Conservation (phyloP, 2,113 vertebrate species). For the Rousettus leschenaultii region DNA sequence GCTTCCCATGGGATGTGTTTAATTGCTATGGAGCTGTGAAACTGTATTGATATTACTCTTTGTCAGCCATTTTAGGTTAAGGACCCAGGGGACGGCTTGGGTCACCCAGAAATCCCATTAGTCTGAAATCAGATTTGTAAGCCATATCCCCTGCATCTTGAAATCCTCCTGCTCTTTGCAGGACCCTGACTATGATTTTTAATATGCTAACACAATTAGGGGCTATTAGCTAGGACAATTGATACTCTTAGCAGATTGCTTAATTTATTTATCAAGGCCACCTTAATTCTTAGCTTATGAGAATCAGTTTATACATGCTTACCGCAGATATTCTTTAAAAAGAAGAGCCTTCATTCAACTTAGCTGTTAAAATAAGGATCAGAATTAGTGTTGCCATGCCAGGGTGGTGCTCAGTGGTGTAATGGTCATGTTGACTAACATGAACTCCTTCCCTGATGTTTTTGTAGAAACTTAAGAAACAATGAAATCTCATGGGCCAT, state of each 20-base stretch:
- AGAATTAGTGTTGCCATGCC: background rate
- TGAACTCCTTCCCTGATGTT: slow-evolving; percentile 6
- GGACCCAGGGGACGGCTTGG: slow-evolving; percentile 29
- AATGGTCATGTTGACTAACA: background rate
- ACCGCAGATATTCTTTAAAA: slow-evolving; percentile 22
- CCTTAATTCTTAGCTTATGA: slow-evolving; percentile 54
- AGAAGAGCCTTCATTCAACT: background rate
- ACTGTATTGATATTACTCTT: slow-evolving; percentile 56
- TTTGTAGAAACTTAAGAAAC: slow-evolving; percentile 87
- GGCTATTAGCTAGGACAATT: slow-evolving; percentile 67
- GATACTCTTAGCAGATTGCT: slow-evolving; percentile 58
- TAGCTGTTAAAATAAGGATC: background rate
- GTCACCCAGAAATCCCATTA: slow-evolving; percentile 74
- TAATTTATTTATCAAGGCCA: slow-evolving; percentile 69
- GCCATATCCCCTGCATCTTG: slow-evolving; percentile 56
- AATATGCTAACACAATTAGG: slow-evolving; percentile 66
- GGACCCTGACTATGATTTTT: slow-evolving; percentile 69
- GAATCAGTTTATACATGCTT: slow-evolving; percentile 29
- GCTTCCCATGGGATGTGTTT: slow-evolving; percentile 32
- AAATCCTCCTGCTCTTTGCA: slow-evolving; percentile 55
- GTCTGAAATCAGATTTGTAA: slow-evolving; percentile 74
- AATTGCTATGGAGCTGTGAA: slow-evolving; percentile 39
- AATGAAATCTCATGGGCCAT: slow-evolving; percentile 91
- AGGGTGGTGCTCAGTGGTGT: background rate
- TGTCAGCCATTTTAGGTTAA: slow-evolving; percentile 1